phyloP scores from a whole-genome alignment of 2,888 invertebrate genomes.

The Drosophila meridiana region DNA sequence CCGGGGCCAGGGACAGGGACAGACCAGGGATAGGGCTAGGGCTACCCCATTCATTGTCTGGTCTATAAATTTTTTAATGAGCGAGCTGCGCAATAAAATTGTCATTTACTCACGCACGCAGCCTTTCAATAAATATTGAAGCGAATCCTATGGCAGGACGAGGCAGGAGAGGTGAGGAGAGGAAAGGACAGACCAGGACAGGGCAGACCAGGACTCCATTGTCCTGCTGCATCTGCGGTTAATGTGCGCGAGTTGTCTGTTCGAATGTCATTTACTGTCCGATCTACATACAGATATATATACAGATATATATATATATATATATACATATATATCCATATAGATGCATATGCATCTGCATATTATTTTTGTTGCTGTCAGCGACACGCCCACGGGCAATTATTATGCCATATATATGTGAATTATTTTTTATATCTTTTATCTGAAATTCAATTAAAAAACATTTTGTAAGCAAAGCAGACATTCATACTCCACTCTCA shows the following conservation, averaged over 20 bases:
- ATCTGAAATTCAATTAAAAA: conserved; percentile 31
- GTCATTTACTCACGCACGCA: conserved; percentile 36
- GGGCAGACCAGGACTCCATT: conserved; percentile 20
- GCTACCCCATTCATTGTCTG: conserved; percentile 9
- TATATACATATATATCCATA: not conserved
- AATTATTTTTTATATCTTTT: conserved; percentile 8
- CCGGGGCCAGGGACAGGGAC: too few species aligned
- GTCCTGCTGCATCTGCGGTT: conserved; percentile 52
- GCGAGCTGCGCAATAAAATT: conserved; percentile 38
- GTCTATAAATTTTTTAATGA: conserved; percentile 38
- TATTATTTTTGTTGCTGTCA: conserved; percentile 5
- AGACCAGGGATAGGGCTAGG: not conserved
- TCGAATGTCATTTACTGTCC: conserved; percentile 54
- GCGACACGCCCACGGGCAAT: conserved; percentile 19
- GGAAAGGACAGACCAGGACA: not conserved
- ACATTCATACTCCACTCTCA: not conserved
- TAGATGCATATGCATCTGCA: not conserved
- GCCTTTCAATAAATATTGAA: conserved; percentile 32
- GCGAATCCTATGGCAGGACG: not conserved
- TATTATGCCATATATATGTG: conserved; percentile 13
- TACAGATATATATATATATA: not conserved
- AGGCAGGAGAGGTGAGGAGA: not conserved
- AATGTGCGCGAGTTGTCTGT: conserved; percentile 45
- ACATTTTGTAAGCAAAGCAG: conserved; percentile 33
- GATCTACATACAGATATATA: not conserved